Base-by-base conservation (phyloP, 2,113 vertebrate species). In the Sceloporus tristichus region DNA sequence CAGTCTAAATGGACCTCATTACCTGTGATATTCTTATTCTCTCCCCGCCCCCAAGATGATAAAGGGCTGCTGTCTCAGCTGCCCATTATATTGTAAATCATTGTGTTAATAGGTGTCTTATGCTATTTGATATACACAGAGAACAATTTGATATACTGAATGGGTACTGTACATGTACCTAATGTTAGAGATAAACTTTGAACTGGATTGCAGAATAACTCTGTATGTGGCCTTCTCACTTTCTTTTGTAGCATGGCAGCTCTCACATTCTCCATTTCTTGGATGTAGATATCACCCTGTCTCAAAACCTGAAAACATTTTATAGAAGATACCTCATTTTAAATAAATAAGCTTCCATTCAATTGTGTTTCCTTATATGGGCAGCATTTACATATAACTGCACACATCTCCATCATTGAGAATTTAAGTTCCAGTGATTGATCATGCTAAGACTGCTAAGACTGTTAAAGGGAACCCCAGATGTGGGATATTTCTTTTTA, bases 311-410 rank as follows among this genome's bases (percentile, higher is more conserved):
- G 87, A 3, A 71, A 76, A 66, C 92, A 89, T 91, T 94, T 92
- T 94, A 94, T 92, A 88, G 74, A 90, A 40, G 76, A 80, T 88
- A 88, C 85, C 90, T 91, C 34, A 85, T 91, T 90, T 91, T 92
- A 92, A 56, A 62, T 38, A 75, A 75, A 88, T 89, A 90, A 93
- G 94, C 92, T 84, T 87, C 83, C 92, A 93, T 93, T 91, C 92
- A 95, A 96, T 93, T 96, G 90, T 93, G 95, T 96, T 95, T 94
- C 92, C 94, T 94, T 90, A 92, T 87, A 88, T 91, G 94, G 95
- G 94, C 11, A 87, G 91, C 87, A 90, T 94, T 92, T 92, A 95
- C 94, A 94, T 88, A 91, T 92, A 94, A 92, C 93, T 92, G 88
- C 89, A 88, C 88, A 93, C 92, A 87, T 90, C 92, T 92, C 83